phyloP scores from a whole-genome alignment of 2,888 invertebrate genomes.

The Habrosyne pyritoides region DNA sequence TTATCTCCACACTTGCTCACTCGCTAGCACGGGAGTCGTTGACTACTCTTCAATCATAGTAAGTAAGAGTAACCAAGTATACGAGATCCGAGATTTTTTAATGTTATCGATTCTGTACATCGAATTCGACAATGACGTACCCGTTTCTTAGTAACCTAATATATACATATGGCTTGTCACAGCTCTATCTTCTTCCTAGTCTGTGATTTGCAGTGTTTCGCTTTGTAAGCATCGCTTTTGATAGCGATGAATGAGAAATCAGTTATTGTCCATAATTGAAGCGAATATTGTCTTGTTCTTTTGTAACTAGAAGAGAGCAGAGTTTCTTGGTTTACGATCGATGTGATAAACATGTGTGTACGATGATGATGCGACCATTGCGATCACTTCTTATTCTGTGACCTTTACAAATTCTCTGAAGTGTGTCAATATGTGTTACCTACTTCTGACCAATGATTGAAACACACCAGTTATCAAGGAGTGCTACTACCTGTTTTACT shows the following conservation, averaged over 20 bases:
- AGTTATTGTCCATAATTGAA: slow-evolving; percentile 32
- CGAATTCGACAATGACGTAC: background rate
- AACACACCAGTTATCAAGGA: slow-evolving; percentile 48
- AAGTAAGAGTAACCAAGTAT: too few species aligned
- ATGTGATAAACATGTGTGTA: slow-evolving; percentile 22
- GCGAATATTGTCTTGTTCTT: slow-evolving; percentile 11
- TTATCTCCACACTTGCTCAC: too few species aligned
- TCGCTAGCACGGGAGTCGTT: too few species aligned
- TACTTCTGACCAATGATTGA: slow-evolving; percentile 45
- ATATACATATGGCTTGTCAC: slow-evolving; percentile 18
- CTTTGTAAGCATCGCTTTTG: slow-evolving; percentile 55
- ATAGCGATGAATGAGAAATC: slow-evolving; percentile 32
- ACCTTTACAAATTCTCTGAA: slow-evolving; percentile 60
- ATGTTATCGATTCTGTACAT: too few species aligned
- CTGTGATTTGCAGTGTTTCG: slow-evolving; percentile 71
- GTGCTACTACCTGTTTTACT: slow-evolving; percentile 60
- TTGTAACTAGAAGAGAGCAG: slow-evolving; percentile 2
- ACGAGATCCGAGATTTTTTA: too few species aligned
- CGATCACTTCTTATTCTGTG: slow-evolving; percentile 65
- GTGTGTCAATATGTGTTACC: slow-evolving; percentile 65
- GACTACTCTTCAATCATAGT: background rate
- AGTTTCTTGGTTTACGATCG: slow-evolving; percentile 12
- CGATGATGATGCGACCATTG: slow-evolving; percentile 12
- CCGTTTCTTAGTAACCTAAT: slow-evolving; percentile 15
- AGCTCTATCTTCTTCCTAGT: slow-evolving; percentile 53